These are phyloP conservation scores for Prenolepis imparis DNA, from an alignment of 2,888 invertebrate species.

Conservation along the genomic window DNA sequence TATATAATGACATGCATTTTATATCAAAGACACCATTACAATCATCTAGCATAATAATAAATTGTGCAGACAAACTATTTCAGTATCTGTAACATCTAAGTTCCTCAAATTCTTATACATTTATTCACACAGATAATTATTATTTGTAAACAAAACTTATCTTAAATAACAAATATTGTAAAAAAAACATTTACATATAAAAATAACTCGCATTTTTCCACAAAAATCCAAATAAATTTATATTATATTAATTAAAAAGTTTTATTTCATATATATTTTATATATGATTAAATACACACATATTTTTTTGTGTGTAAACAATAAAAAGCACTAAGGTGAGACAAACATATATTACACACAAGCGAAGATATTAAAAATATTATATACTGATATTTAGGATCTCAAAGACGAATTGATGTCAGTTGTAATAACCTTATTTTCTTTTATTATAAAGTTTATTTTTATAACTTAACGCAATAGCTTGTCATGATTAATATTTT, in stretches of 20 bases:
- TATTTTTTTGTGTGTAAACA: background rate
- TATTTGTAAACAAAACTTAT: background rate
- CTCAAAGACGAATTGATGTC: conserved; percentile 68
- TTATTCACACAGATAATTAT: background rate
- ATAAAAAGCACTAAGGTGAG: conserved; percentile 47
- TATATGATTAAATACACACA: background rate
- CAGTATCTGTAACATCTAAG: background rate
- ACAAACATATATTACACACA: conserved; percentile 70
- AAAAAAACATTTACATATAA: conserved; percentile 8
- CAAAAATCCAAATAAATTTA: background rate
- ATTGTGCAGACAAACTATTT: background rate
- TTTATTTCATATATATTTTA: conserved; percentile 9
- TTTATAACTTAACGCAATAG: background rate
- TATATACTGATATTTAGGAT: conserved; percentile 62
- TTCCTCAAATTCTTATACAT: background rate
- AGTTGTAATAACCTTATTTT: background rate
- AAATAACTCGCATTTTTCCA: conserved; percentile 14
- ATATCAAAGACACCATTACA: conserved; percentile 12
- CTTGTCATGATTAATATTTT: background rate
- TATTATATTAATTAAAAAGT: conserved; percentile 13
- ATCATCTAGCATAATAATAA: background rate
- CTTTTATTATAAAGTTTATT: conserved; percentile 2
- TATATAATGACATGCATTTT: conserved; percentile 25
- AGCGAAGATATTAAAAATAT: conserved; percentile 73
- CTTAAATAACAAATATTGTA: conserved; percentile 14